Conservation (phyloP, 2,888 invertebrate genomes). For the Erebia ligea region DNA sequence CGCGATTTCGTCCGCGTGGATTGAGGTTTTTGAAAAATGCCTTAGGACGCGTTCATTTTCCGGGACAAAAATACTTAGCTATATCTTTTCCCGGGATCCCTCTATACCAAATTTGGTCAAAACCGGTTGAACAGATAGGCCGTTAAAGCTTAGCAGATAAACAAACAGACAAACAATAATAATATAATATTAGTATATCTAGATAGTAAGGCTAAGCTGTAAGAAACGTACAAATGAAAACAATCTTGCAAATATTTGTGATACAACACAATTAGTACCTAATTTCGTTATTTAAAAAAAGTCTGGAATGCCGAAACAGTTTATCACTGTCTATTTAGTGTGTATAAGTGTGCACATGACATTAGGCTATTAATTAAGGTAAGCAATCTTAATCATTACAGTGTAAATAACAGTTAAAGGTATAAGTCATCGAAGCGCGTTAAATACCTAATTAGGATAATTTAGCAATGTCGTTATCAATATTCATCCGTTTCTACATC, state of each 20-base stretch:
- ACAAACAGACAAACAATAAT: too few relatives aligned
- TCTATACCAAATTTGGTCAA: too few relatives aligned
- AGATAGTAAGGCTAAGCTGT: too few relatives aligned
- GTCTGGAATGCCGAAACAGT: neutral
- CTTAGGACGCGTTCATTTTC: too few relatives aligned
- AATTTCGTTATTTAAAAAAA: neutral
- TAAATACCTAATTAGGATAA: slow-evolving; percentile 8
- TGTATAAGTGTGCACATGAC: neutral
- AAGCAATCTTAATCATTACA: slow-evolving; percentile 22
- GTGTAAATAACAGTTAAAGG: slow-evolving; percentile 18
- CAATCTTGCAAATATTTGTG: neutral
- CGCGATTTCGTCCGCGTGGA: too few relatives aligned
- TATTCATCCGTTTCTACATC: neutral
- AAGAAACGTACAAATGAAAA: neutral
- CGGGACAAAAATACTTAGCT: too few relatives aligned
- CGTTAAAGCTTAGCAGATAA: too few relatives aligned
- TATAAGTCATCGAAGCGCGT: slow-evolving; percentile 24
- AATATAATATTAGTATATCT: too few relatives aligned
- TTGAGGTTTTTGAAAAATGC: too few relatives aligned
- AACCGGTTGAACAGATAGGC: too few relatives aligned
- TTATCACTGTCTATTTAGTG: neutral
- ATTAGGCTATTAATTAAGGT: slow-evolving; percentile 12
- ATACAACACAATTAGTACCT: too few relatives aligned
- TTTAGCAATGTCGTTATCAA: slow-evolving; percentile 9
- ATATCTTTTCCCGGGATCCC: too few relatives aligned